phyloP scores from a whole-genome alignment of 2,113 vertebrate genomes.

The Neopipo cinnamomea region DNA sequence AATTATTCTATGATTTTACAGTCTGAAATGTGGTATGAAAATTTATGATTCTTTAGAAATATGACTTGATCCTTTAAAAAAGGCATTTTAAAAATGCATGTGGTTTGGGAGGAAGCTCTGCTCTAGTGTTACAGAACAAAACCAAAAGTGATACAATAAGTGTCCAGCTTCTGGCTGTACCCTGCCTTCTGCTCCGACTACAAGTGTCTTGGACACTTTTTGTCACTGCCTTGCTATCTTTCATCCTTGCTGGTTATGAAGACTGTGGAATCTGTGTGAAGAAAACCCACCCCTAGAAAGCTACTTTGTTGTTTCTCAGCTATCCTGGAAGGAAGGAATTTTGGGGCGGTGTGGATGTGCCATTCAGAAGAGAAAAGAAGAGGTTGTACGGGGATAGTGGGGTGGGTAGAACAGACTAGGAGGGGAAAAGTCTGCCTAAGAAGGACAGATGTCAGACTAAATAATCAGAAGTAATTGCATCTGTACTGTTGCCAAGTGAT shows the following conservation, averaged over 20 bases:
- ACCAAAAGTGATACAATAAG: background rate
- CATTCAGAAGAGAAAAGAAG: background rate
- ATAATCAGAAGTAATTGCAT: background rate
- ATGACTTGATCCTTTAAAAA: background rate
- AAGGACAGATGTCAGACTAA: background rate
- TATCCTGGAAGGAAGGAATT: background rate
- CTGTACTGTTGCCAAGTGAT: background rate
- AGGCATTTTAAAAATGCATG: background rate
- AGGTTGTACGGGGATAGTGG: background rate
- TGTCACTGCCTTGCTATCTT: background rate
- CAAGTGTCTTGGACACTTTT: background rate
- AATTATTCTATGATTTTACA: background rate
- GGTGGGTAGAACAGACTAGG: background rate
- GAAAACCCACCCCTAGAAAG: background rate
- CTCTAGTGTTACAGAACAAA: background rate
- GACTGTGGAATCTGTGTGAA: background rate
- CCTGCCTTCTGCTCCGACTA: background rate
- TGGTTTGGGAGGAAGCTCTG: background rate
- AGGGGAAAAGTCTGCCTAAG: background rate
- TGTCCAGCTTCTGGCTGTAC: background rate
- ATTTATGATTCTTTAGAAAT: background rate
- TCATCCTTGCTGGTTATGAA: background rate
- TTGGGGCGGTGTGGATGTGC: background rate
- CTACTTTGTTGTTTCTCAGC: background rate
- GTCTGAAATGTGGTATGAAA: background rate